These are phyloP conservation scores for Scrobipalpa atriplicella DNA, from an alignment of 2,888 invertebrate genomes.

Conservation along the genomic window DNA sequence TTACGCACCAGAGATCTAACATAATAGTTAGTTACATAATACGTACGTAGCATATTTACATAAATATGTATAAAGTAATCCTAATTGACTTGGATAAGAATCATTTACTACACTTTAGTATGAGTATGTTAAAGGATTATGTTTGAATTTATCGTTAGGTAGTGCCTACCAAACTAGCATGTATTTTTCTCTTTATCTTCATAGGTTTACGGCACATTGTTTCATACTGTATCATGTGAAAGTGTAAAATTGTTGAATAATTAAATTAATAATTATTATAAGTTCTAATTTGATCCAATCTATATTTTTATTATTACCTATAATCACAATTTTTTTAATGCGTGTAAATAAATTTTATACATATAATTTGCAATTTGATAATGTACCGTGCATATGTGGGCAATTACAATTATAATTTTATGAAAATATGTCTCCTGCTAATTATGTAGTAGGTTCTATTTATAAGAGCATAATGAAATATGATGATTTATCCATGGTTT, in stretches of 20 bases:
- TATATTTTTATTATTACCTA: slow-evolving; percentile 32
- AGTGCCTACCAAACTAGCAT: slow-evolving; percentile 41
- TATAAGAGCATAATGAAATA: slow-evolving; percentile 27
- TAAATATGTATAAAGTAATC: slow-evolving; percentile 39
- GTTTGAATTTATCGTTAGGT: slow-evolving; percentile 46
- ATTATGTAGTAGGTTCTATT: slow-evolving; percentile 34
- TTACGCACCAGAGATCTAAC: slow-evolving; percentile 32
- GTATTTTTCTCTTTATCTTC: slow-evolving; percentile 44
- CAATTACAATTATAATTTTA: slow-evolving; percentile 64
- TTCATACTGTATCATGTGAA: slow-evolving; percentile 40
- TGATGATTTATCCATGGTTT: slow-evolving; percentile 15
- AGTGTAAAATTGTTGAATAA: slow-evolving; percentile 39
- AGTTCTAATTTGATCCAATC: slow-evolving; percentile 37
- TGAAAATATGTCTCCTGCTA: slow-evolving; percentile 81
- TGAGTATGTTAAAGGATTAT: slow-evolving; percentile 41
- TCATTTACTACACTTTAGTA: slow-evolving; percentile 41
- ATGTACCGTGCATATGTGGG: slow-evolving; percentile 66
- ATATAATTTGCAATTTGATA: slow-evolving; percentile 40
- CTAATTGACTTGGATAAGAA: slow-evolving; percentile 34
- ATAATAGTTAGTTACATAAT: slow-evolving; percentile 32
- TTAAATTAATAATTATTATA: slow-evolving; percentile 35
- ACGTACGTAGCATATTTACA: slow-evolving; percentile 46
- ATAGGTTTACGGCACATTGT: slow-evolving; percentile 47
- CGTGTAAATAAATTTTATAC: slow-evolving; percentile 40
- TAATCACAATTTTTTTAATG: slow-evolving; percentile 35